These are phyloP conservation scores for Eudemis profundana DNA, from an alignment of 2,888 invertebrate species.

Conservation along the genomic window DNA sequence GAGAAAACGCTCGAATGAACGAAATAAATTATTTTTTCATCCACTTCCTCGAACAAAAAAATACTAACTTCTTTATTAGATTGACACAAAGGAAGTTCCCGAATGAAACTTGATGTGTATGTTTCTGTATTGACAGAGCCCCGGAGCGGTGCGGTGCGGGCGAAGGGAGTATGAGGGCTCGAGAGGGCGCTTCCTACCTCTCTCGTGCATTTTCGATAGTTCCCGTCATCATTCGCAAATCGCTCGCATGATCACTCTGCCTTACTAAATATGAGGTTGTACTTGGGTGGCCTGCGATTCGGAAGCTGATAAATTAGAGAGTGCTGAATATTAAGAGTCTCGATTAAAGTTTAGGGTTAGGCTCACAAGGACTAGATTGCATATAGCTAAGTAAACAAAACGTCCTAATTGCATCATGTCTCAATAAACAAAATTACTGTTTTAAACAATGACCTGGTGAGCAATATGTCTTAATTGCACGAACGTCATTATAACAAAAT, in stretches of 20 bases:
- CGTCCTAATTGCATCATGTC: too few species aligned
- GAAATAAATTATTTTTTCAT: conserved; percentile 9
- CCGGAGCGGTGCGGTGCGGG: not conserved
- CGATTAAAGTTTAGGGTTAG: too few species aligned
- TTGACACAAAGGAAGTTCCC: conserved; percentile 20
- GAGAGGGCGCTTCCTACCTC: conserved; percentile 6
- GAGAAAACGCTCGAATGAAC: not conserved
- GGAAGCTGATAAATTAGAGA: too few species aligned
- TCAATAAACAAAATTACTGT: too few species aligned
- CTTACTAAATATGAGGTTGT: not conserved
- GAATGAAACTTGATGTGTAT: conserved; percentile 19
- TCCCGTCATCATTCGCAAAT: not conserved
- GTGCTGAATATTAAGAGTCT: too few species aligned
- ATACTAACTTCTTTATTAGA: conserved; percentile 17
- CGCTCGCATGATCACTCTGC: not conserved
- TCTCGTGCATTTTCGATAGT: not conserved
- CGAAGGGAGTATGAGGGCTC: conserved; percentile 3
- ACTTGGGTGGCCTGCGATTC: not conserved
- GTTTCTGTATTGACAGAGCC: conserved; percentile 31
- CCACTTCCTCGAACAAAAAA: not conserved
- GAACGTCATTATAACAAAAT: too few species aligned
- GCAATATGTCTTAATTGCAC: too few species aligned
- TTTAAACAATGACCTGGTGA: too few species aligned
- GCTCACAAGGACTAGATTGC: too few species aligned
- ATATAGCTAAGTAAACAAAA: too few species aligned